Evolutionary conservation across 2,888 invertebrate species (phyloP), one percentile per base, ranked within the genome.

Genomic region (Hyposoter dolosus): DNA sequence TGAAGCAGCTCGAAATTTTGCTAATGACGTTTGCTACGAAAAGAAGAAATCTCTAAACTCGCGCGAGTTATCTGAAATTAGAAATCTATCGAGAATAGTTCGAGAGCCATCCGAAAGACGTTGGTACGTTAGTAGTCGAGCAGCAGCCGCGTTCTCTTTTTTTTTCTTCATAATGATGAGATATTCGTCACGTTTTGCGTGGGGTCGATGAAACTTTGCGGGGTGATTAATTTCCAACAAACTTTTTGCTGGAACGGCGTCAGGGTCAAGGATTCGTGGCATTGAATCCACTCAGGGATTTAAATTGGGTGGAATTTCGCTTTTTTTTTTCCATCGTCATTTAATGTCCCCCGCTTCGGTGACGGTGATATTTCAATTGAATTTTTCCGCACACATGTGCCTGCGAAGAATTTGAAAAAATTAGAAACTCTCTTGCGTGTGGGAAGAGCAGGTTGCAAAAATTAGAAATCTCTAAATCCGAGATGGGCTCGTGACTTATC

Each of bases 61-160:
- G 72, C 53, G 4, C 6, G 72, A 72, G 72, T 19, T 72, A 53
- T 72, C 72, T 72, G 53, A 72, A 72, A 72, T 72, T 72, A 72
- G 35, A 53, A 72, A 72, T 53, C 72, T 53, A 50, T 40, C 53
- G 72, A 53, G 19, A 50, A 71, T 50, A 23, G 72, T 35, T 53
- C 12, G 50, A 35, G 28, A 50, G 72, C 19, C n/a, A 35, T 72
- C 35, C 28, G 40, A 72, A 53, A 28, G 12, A 60, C 35, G 12
- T 72, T 56, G 32, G 12, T 35, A 72, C 53, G 35, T n/a, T 71
- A 10, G 47, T 71, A 32, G 47, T 71, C 28, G 32, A 71, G 47
- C 28, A 50, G 40, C 12, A 32, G 47, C 53, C 35, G 28, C 35
- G 28, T 60, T 60, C 15, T 28, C 15, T 60, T 35, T 72, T 53